phyloP scores from a whole-genome alignment of 2,888 invertebrate species.

The Nasonia oneida region DNA sequence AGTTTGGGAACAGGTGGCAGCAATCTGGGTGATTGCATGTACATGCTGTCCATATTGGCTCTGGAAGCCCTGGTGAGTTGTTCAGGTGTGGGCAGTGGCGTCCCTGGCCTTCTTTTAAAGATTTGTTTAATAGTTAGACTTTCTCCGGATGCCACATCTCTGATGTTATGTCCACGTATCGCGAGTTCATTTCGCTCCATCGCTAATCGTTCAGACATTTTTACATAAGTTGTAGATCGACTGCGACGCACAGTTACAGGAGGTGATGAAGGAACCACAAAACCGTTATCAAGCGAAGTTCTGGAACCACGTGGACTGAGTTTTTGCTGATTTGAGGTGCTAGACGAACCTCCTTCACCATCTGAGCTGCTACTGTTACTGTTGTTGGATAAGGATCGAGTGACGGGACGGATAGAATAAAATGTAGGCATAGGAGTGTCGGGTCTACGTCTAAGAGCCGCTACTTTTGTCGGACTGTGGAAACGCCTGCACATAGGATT shows the following conservation, averaged over 20 bases:
- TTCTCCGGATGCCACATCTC: slow-evolving; percentile 17
- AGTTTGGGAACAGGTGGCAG: slow-evolving; percentile 26
- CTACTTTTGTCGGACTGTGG: slow-evolving; percentile 33
- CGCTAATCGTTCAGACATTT: slow-evolving; percentile 57
- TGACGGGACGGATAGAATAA: slow-evolving; percentile 63
- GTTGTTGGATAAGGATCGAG: slow-evolving; percentile 56
- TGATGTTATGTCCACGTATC: slow-evolving; percentile 3
- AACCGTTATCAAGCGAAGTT: slow-evolving; percentile 69
- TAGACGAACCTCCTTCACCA: slow-evolving; percentile 20
- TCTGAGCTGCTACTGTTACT: slow-evolving; percentile 47
- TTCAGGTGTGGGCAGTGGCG: slow-evolving; percentile 70
- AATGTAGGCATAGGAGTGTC: slow-evolving; percentile 72
- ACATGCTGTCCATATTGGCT: not conserved
- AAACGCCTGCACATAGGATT: slow-evolving; percentile 44
- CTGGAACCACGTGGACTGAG: slow-evolving; percentile 62
- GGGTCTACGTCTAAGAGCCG: slow-evolving; percentile 65
- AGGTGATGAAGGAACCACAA: slow-evolving; percentile 64
- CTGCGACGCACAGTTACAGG: slow-evolving; percentile 51
- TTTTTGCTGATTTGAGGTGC: slow-evolving; percentile 25
- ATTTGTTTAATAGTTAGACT: slow-evolving; percentile 49
- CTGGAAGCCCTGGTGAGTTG: slow-evolving; percentile 19
- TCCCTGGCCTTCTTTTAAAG: slow-evolving; percentile 70
- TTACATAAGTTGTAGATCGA: slow-evolving; percentile 60
- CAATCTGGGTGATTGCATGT: slow-evolving; percentile 4
- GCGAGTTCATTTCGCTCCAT: slow-evolving; percentile 45